Evolutionary conservation across 2,888 invertebrate species (phyloP).

Genomic region (Leptinotarsa tumamoca): DNA sequence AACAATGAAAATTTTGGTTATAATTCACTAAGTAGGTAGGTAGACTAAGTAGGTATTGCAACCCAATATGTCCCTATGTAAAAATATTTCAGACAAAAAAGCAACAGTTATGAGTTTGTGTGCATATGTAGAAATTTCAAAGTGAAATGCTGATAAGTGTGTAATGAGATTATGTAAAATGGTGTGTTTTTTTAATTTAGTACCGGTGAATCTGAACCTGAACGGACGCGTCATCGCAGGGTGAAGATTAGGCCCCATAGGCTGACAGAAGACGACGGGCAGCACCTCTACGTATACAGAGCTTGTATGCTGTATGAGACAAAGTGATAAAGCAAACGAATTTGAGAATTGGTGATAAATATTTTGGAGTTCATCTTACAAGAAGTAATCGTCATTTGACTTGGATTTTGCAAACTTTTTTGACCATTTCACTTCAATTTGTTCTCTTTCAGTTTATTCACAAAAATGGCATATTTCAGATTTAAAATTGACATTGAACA

Average conservation of each 20-base stretch:
- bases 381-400: slow-evolving; percentile 33
- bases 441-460: neutral
- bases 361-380: slow-evolving; percentile 58
- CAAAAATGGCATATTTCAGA: neutral
- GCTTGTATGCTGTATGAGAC: slow-evolving; percentile 69
- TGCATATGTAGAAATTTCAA: slow-evolving; percentile 29
- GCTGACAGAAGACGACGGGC: slow-evolving; percentile 67
- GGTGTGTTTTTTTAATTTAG: slow-evolving; percentile 62
- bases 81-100: neutral
- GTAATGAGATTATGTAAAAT: slow-evolving; percentile 48
- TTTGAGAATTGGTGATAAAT: slow-evolving; percentile 56
- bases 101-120: slow-evolving; percentile 33
- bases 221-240: slow-evolving; percentile 64
- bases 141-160: slow-evolving; percentile 49
- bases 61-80: neutral
- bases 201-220: slow-evolving; percentile 68
- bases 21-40: neutral
- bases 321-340: slow-evolving; percentile 63
- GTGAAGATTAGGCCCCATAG: slow-evolving; percentile 69
- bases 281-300: slow-evolving; percentile 68
- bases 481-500: too few species aligned
- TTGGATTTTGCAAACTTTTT: slow-evolving; percentile 61
- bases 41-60: neutral
- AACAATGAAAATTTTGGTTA: neutral
- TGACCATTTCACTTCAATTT: slow-evolving; percentile 49